Percentiles rank a stretch among this genome's conserved stretches.
These are phyloP conservation scores for Loripinus fragilis DNA, from an alignment of 2,888 invertebrate species.

Conservation along the genomic window DNA sequence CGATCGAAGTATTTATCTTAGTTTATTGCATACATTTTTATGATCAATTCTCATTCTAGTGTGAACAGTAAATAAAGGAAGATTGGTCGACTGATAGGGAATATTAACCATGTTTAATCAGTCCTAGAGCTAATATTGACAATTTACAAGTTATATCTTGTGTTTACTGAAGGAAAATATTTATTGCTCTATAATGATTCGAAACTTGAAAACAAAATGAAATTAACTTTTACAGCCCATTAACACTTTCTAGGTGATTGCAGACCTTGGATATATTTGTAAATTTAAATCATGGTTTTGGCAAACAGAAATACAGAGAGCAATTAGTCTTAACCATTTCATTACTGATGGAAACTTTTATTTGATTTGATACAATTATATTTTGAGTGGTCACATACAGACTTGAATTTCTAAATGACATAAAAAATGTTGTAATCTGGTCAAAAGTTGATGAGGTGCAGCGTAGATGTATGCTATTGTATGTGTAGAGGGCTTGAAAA, in stretches of 20 bases:
- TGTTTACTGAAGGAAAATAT: constrained; percentile 14
- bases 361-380: no score
- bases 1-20: constrained; percentile 11
- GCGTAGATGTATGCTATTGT: no score
- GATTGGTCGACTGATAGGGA: constrained; percentile 14
- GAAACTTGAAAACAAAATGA: background rate
- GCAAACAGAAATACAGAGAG: no score
- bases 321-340: no score
- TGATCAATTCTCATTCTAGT: constrained; percentile 20
- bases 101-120: constrained; percentile 27
- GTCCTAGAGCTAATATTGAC: constrained; percentile 23
- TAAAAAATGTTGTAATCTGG: no score
- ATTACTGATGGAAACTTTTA: no score
- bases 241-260: background rate
- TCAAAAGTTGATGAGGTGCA: no score
- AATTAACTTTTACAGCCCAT: background rate
- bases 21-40: constrained; percentile 21
- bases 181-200: constrained; percentile 14
- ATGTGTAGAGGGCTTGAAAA: no score
- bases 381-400: no score
- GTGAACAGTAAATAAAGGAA: constrained; percentile 21
- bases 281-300: no score
- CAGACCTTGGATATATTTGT: no score
- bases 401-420: no score
- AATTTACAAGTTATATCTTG: constrained; percentile 6